A percentile compares a stretch with the other conserved stretches of the same genome.
Conservation (phyloP, 2,113 vertebrate genomes). For the Atrichornis clamosus region DNA sequence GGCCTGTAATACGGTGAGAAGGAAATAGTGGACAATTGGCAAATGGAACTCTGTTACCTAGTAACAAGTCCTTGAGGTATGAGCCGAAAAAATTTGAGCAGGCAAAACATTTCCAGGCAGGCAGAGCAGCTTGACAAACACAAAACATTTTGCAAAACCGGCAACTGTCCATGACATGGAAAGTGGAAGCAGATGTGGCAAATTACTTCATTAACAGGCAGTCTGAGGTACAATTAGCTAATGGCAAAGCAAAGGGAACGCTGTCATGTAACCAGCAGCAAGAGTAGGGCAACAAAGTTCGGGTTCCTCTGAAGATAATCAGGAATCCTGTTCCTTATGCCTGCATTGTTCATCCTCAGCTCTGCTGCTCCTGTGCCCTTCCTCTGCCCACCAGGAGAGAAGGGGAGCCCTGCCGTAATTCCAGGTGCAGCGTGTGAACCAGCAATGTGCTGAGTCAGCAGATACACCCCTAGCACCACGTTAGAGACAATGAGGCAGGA, state of each 20-base stretch:
- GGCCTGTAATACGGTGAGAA: constrained; percentile 83
- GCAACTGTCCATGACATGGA: constrained; percentile 54
- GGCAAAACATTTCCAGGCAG: constrained; percentile 63
- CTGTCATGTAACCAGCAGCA: neutral
- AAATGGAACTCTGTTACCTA: constrained; percentile 86
- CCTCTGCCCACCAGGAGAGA: neutral
- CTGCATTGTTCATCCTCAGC: accelerated
- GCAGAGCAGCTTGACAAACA: constrained; percentile 74
- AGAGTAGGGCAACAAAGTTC: neutral
- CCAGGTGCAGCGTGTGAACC: neutral
- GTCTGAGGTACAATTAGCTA: constrained; percentile 42
- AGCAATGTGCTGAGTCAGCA: neutral
- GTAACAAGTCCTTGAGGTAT: constrained; percentile 79
- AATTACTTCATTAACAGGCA: constrained; percentile 66
- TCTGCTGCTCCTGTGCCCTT: neutral
- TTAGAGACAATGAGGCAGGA: neutral
- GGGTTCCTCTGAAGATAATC: neutral
- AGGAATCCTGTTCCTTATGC: neutral
- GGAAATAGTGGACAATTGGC: constrained; percentile 88
- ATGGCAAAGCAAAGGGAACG: constrained; percentile 65
- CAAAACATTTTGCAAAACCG: constrained; percentile 69
- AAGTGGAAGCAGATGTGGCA: constrained; percentile 78
- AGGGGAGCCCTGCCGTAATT: neutral
- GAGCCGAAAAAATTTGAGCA: constrained; percentile 62
- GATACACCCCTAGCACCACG: neutral